Evolutionary conservation across 1,140 invertebrate species (phyloP), one percentile per base, ranked within the genome.

Genomic region (Aphis gossypii): DNA sequence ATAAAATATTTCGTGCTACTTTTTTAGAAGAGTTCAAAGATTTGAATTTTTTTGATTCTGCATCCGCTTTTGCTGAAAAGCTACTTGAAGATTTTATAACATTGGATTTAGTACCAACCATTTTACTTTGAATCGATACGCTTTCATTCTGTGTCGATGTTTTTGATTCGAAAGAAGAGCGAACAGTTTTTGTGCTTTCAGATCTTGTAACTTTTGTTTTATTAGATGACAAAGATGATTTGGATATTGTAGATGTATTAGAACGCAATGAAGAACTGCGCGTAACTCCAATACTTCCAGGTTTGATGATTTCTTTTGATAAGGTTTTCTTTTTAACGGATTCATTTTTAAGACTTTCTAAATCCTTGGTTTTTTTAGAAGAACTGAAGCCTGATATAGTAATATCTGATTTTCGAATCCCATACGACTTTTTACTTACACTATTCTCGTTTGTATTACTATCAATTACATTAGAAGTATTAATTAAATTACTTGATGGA

Each of bases 241-340:
- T 38, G 5, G 51, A 68, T 30, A 44, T 44, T n/a, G 89, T 18
- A 44, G 88, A 89, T 56, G 88, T 7, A 56, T 35, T 38, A 25
- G 89, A 90, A 2, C 54, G 54, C 30, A 90, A 44, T 9, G 56
- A 90, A 68, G 88, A 54, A 60, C 38, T 90, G 9, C 54, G 89
- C 0, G 21, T 44, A 44, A 90, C 38, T n/a, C 38, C 18, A 44
- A 7, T 9, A 44, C 4, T 8, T 68, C 68, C 14, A 44, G 38
- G 5, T 68, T 30, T 44, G 20, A 44, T 2, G 30, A 1, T 44
- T 44, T 68, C 25, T n/a, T 44, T 90, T 44, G 18, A 46, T 41
- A 60, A 60, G 2, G 2, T 30, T n/a, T 90, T 5, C 14, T 60
- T 60, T 6, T 48, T 51, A 35, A 7, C 7, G 35, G 1, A 48